A percentile compares a stretch with the other conserved stretches of the same genome.
phyloP scores from a whole-genome alignment of 2,113 vertebrate genomes.

The Seriola dumerili region DNA sequence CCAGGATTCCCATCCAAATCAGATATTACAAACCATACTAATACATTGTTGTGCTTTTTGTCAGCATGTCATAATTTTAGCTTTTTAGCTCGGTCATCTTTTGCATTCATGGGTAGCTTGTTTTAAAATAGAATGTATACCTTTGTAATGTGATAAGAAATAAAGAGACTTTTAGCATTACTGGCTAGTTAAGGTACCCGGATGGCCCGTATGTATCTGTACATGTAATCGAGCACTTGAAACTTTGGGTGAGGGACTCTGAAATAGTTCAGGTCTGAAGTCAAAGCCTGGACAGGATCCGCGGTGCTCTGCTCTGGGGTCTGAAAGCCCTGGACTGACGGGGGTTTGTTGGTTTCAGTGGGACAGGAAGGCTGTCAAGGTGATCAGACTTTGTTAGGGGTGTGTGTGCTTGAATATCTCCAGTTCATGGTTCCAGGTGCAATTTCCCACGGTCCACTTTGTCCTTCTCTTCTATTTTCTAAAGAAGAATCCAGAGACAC shows the following conservation, averaged over 20 bases:
- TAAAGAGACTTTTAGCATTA: slow-evolving; percentile 41
- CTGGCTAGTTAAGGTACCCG: slow-evolving; percentile 51
- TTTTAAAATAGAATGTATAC: slow-evolving; percentile 43
- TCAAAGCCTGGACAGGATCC: slow-evolving; percentile 23
- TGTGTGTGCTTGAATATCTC: slow-evolving; percentile 49
- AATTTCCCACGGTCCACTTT: slow-evolving; percentile 35
- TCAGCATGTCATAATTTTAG: slow-evolving; percentile 36
- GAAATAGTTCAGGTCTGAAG: slow-evolving; percentile 28
- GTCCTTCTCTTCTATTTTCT: slow-evolving; percentile 42
- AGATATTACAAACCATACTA: slow-evolving; percentile 39
- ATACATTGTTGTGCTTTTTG: slow-evolving; percentile 59
- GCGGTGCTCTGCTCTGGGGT: slow-evolving; percentile 36
- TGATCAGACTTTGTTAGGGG: slow-evolving; percentile 40
- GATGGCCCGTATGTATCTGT: slow-evolving; percentile 49
- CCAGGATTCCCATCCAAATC: slow-evolving; percentile 34
- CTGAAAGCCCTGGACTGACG: slow-evolving; percentile 32
- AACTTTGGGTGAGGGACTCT: slow-evolving; percentile 33
- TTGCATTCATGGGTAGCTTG: slow-evolving; percentile 48
- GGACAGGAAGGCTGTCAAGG: slow-evolving; percentile 63
- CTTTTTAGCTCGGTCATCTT: slow-evolving; percentile 19
- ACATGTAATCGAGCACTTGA: slow-evolving; percentile 45
- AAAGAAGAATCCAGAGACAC: slow-evolving; percentile 33
- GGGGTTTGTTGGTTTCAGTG: slow-evolving; percentile 28
- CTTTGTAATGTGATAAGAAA: slow-evolving; percentile 43
- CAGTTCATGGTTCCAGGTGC: slow-evolving; percentile 24